Base-by-base conservation (phyloP, 2,113 vertebrate genomes). In the Eulemur macaco region DNA sequence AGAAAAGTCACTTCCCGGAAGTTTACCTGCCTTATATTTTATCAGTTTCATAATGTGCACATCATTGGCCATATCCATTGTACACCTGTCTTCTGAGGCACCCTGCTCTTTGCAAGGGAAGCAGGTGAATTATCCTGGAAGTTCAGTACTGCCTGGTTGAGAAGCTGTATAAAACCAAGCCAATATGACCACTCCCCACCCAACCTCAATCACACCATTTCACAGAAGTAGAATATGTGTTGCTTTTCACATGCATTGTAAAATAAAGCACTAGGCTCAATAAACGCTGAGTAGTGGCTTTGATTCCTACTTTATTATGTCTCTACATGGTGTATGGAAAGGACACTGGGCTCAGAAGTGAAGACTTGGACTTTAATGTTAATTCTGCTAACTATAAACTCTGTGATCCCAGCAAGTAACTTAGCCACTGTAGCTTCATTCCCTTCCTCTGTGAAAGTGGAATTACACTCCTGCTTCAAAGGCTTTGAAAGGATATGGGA, bases 31-130 rank as follows among this genome's bases (percentile, higher is more conserved):
- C 3, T 69, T 14, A n/a, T 23, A 73, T 37, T 91, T 89, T 71
- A 84, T 66, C 92, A 78, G 20, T 76, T 81, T 76, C 74, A 86
- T 68, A 25, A 27, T 34, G 56, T 9, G 2, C 3, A 3, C 0
- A 0, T 39, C 34, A 86, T n/a, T 47, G 17, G 12, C 73, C 8
- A 0, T n/a, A 29, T 63, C n/a, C 18, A 1, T 6, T 21, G 8
- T 25, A 9, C 0, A 9, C 31, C 18, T 94, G 6, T 54, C 25
- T 47, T 54, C 37, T 9, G 7, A 87, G 58, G 3, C 7, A 12
- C 4, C 14, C 29, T 11, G 13, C 13, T 47, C 73, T 93, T n/a
- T 54, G 31, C 39, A 17, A 56, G 39, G 23, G 42, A 83, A 78
- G 39, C 45, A 71, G 27, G 39, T 13, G 3, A 54, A 25, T 1